phyloP scores from a whole-genome alignment of 2,113 vertebrate species.

The Bubalus kerabau region DNA sequence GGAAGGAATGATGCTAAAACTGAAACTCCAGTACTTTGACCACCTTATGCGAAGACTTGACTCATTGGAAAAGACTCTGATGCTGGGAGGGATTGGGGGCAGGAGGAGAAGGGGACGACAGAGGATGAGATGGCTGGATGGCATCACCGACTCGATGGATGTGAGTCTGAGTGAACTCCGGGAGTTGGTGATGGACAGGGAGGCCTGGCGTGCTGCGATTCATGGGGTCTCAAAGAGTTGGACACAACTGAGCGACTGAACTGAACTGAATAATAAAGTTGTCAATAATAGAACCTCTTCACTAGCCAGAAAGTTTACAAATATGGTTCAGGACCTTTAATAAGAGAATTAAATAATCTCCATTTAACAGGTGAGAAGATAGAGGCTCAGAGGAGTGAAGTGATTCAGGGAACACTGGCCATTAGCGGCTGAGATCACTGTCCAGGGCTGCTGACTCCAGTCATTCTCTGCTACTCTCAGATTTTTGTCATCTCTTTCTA shows the following conservation, averaged over 20 bases:
- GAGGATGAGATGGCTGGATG: no score
- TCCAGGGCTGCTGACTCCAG: neutral
- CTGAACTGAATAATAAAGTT: neutral
- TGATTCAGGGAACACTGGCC: neutral
- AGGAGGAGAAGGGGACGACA: no score
- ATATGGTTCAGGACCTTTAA: neutral
- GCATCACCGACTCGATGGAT: no score
- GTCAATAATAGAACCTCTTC: neutral
- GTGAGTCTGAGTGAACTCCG: accelerated
- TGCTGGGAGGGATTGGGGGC: no score
- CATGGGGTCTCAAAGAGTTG: no score
- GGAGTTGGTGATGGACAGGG: no score
- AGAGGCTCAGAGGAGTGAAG: neutral
- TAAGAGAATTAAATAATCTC: neutral
- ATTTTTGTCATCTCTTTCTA: neutral
- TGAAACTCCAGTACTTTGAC: no score
- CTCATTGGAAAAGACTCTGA: no score
- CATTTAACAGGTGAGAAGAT: neutral
- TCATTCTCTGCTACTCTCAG: neutral
- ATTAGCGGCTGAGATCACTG: neutral
- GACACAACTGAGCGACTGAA: no score
- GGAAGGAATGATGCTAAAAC: no score
- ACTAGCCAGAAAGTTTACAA: neutral
- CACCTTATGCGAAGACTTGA: no score
- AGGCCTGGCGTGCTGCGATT: no score